These are phyloP conservation scores for Urocyon cinereoargenteus DNA, from an alignment of 2,797 vertebrate genomes.

Conservation along the genomic window DNA sequence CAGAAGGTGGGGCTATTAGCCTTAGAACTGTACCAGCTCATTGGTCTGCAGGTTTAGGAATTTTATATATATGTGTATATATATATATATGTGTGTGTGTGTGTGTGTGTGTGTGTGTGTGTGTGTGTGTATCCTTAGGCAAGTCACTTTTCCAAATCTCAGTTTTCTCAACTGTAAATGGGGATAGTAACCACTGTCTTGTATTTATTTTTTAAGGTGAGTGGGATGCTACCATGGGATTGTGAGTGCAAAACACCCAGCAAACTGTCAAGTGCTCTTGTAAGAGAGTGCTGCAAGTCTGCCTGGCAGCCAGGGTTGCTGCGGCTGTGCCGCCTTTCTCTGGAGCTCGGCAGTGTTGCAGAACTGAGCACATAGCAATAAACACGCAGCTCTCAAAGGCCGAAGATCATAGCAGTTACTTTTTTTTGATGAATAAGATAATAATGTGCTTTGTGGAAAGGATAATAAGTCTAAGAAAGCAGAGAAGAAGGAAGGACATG, in stretches of 20 bases:
- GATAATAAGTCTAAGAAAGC: not conserved
- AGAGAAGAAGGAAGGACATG: not conserved
- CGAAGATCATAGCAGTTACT: not conserved
- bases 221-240: not conserved
- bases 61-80: not conserved
- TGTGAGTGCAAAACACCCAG: not conserved
- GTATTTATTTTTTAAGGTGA: not conserved
- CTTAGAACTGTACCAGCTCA: not conserved
- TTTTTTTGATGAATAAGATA: not conserved
- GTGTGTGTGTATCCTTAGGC: not conserved
- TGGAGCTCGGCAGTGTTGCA: not conserved
- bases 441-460: not conserved
- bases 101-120: not conserved
- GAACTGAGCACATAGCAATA: not conserved
- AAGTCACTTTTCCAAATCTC: not conserved
- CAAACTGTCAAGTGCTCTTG: not conserved
- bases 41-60: not conserved
- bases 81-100: not conserved
- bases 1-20: not conserved
- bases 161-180: conserved; percentile 52
- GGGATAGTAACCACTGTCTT: not conserved
- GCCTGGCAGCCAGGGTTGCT: not conserved
- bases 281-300: not conserved
- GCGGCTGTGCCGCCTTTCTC: not conserved
- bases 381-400: not conserved